A percentile compares a stretch with the other conserved stretches of the same genome.
Conservation (phyloP, 2,113 vertebrate species). For the Taxidea taxus region DNA sequence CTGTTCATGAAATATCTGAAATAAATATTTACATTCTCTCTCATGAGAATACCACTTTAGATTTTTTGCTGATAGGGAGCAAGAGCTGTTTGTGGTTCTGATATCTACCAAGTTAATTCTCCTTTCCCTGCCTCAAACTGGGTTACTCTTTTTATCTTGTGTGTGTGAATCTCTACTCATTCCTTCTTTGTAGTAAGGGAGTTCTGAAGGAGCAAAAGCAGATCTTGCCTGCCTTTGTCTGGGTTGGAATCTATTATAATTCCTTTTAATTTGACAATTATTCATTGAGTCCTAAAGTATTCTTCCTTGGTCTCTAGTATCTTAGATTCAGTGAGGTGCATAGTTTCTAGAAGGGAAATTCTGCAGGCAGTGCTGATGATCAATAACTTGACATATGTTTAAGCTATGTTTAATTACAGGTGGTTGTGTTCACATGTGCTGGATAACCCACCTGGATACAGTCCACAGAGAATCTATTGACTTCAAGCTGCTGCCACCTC, state of each 20-base stretch:
- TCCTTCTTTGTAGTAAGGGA: neutral
- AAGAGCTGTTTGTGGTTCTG: neutral
- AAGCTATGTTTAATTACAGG: constrained; percentile 26
- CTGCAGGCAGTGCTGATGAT: neutral
- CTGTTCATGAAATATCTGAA: constrained; percentile 16
- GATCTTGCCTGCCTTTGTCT: neutral
- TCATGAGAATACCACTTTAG: neutral
- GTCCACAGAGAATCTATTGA: constrained; percentile 19
- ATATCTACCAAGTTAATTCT: neutral
- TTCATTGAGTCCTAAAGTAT: neutral
- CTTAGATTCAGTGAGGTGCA: neutral
- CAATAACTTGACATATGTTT: neutral
- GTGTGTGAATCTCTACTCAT: neutral
- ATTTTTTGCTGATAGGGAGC: neutral
- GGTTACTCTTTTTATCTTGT: neutral
- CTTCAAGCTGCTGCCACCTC: neutral
- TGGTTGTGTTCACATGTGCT: neutral
- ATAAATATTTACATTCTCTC: neutral
- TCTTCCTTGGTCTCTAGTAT: constrained; percentile 1
- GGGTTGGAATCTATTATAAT: neutral
- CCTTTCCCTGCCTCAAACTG: neutral
- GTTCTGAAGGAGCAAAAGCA: neutral
- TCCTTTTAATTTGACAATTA: constrained; percentile 36
- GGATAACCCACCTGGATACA: neutral
- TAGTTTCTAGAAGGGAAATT: constrained; percentile 10